Base-by-base conservation (phyloP, 2,113 vertebrate species). In the Spermophilus dauricus region DNA sequence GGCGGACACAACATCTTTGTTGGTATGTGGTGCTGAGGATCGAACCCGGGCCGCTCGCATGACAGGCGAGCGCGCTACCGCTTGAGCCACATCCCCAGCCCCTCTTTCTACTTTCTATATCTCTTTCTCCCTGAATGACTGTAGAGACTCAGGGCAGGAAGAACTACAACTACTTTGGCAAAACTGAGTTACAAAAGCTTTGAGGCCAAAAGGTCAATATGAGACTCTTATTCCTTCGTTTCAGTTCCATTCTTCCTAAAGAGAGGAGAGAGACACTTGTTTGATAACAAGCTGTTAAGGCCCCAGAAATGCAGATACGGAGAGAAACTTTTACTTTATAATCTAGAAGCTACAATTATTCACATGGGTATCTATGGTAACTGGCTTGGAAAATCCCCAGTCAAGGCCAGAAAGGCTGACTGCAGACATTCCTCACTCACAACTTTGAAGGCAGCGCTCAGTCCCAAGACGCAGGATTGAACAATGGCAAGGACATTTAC, bases 251-350 rank as follows among this genome's bases (percentile, higher is more conserved):
- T 93, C 86, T 94, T 91, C 2, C 4, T 88, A 8, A 61, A 17
- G 69, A 72, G 51, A 95, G n/a, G 75, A 91, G 93, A 73, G 88
- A 91, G 84, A 37, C 63, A 37, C 30, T 24, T 95, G 37, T 73
- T 34, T 96, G 93, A 77, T 51, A 75, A 80, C 8, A 26, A 83
- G 45, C 34, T 26, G 88, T 67, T 34, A 63, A 93, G 70, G 77
- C 53, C 39, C 73, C 34, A 75, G 61, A 92, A 63, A 39, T 5
- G 28, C 34, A 18, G 69, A 84, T 51, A 95, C 5, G 34, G 73
- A 94, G 17, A 22, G 53, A 93, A 78, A 70, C n/a, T 90, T 88
- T 58, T 51, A 90, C 77, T 88, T 53, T 51, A 87, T 69, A 82
- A 94, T 72, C 70, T 0, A 91, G 58, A 94, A 92, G 53, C 78